Evolutionary conservation across 2,797 vertebrate species (phyloP).

Genomic region (Tympanoctomys barrerae): DNA sequence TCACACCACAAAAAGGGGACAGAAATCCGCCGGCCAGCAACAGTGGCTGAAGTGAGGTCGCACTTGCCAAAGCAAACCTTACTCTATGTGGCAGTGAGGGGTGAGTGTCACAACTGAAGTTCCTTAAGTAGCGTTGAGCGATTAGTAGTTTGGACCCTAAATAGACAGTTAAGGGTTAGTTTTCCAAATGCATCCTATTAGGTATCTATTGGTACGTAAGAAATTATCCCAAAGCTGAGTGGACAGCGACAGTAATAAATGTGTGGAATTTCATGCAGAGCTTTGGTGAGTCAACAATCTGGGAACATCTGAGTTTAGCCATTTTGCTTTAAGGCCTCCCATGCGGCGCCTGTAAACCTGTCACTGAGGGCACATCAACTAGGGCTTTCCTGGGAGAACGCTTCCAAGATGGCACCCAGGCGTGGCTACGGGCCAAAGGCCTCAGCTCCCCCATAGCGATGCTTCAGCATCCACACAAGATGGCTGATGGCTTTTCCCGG

Average conservation of each 20-base stretch:
- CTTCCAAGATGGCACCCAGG: not conserved
- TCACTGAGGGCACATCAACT: not conserved
- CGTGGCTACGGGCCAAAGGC: not conserved
- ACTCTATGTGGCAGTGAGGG: fast-evolving
- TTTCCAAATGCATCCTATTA: not conserved
- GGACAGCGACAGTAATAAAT: not conserved
- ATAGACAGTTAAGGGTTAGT: not conserved
- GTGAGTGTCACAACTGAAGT: not conserved
- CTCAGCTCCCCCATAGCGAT: not conserved
- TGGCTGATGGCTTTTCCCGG: not conserved
- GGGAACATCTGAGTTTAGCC: not conserved
- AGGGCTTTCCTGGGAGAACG: not conserved
- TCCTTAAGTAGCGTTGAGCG: not conserved
- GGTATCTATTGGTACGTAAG: not conserved
- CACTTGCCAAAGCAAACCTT: not conserved
- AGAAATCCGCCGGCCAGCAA: not conserved
- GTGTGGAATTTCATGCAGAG: not conserved
- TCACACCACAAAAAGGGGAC: not conserved
- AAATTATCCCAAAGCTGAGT: not conserved
- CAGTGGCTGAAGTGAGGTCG: not conserved
- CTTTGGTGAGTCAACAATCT: not conserved
- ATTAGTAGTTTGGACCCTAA: not conserved
- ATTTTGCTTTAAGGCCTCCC: not conserved
- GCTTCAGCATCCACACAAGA: not conserved
- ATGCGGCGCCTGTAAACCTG: not conserved